A percentile compares a stretch with the other conserved stretches of the same genome.
phyloP scores from a whole-genome alignment of 2,888 invertebrate genomes.

The Protula sp. region DNA sequence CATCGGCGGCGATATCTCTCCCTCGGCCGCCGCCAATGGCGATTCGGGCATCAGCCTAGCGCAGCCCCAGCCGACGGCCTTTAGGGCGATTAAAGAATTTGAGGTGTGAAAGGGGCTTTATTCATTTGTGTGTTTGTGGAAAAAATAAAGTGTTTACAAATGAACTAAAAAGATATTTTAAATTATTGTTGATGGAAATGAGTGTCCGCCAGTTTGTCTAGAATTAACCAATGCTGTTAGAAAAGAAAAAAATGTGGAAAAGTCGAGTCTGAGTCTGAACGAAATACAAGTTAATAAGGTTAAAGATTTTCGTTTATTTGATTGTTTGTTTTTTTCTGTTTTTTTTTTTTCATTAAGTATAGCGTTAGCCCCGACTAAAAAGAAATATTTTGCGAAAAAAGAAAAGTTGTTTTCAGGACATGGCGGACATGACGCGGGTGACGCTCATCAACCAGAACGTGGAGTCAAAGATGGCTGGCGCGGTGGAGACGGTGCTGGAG shows the following conservation, averaged over 20 bases:
- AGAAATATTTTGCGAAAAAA: too few relatives aligned
- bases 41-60: slow-evolving; percentile 54
- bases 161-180: neutral
- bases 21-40: slow-evolving; percentile 35
- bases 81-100: slow-evolving; percentile 76
- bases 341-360: too few relatives aligned
- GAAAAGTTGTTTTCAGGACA: slow-evolving; percentile 60
- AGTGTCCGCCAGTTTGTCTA: neutral
- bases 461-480: slow-evolving; percentile 75
- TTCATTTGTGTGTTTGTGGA: neutral
- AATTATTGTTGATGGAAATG: neutral
- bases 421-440: slow-evolving; percentile 79
- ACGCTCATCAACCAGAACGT: slow-evolving; percentile 65
- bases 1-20: slow-evolving; percentile 30
- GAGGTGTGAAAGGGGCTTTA: slow-evolving; percentile 60
- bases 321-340: too few relatives aligned
- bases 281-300: too few relatives aligned
- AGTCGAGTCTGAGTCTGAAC: too few relatives aligned
- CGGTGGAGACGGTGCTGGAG: slow-evolving; percentile 79
- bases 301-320: too few relatives aligned
- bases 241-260: neutral
- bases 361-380: too few relatives aligned
- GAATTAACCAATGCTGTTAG: neutral
- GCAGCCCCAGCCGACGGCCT: slow-evolving; percentile 58
- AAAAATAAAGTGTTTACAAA: neutral